Conservation (phyloP, 2,113 vertebrate genomes). For the Mungos mungo region DNA sequence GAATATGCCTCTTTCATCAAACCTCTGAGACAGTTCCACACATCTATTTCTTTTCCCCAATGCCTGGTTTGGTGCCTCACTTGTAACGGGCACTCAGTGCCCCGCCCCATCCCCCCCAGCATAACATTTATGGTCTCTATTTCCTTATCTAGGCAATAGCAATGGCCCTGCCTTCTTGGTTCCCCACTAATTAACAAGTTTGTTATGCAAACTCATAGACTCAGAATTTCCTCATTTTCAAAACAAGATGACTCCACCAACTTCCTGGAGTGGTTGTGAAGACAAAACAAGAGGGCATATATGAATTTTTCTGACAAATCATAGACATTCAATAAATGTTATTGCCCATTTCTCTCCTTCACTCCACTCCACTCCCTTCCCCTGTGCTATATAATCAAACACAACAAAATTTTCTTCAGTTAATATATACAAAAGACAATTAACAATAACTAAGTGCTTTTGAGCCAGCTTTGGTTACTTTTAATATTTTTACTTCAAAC, state of each 20-base stretch:
- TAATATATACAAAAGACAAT: not conserved
- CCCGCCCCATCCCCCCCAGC: not conserved
- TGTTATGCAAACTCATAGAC: not conserved
- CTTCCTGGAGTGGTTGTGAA: not conserved
- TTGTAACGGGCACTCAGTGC: not conserved
- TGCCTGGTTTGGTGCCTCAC: not conserved
- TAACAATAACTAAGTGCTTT: slow-evolving; percentile 39
- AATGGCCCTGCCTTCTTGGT: not conserved
- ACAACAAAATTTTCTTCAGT: not conserved
- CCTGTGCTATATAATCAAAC: not conserved
- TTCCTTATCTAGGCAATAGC: not conserved
- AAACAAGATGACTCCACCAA: not conserved
- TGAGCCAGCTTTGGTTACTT: not conserved
- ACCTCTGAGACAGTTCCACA: not conserved
- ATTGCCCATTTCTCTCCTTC: not conserved
- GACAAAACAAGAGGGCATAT: not conserved
- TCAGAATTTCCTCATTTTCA: slow-evolving; percentile 1
- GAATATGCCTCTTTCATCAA: not conserved
- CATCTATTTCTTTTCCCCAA: not conserved
- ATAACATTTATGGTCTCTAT: not conserved
- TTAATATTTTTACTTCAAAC: slow-evolving; percentile 42
- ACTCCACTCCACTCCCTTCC: not conserved
- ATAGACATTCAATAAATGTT: not conserved
- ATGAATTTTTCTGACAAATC: not conserved
- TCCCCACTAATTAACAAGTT: not conserved